Evolutionary conservation across 2,888 invertebrate genomes (phyloP).

Genomic region (Macrosiphum euphorbiae): DNA sequence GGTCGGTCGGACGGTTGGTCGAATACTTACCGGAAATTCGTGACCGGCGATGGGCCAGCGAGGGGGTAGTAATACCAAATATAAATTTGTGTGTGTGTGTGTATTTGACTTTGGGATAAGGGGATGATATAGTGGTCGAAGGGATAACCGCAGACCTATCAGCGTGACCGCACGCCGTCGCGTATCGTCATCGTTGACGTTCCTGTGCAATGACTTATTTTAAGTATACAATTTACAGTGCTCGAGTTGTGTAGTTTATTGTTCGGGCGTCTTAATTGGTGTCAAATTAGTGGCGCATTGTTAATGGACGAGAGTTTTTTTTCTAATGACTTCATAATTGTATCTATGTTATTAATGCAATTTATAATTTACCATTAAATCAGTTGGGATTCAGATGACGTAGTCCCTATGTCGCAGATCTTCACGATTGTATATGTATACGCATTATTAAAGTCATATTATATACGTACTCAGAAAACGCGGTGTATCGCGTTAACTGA

Average conservation of each 20-base stretch:
- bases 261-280: not conserved
- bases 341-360: not conserved
- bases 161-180: constrained; percentile 8
- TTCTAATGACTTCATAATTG: not conserved
- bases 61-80: not conserved
- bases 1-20: not conserved
- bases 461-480: not conserved
- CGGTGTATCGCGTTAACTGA: not conserved
- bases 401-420: too few species aligned
- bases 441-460: not conserved
- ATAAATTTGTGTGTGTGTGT: not conserved
- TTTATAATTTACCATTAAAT: not conserved
- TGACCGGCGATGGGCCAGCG: not conserved
- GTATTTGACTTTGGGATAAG: not conserved
- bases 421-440: not conserved
- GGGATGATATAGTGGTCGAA: not conserved
- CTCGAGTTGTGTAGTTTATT: not conserved
- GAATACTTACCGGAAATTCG: constrained; percentile 15
- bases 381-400: not conserved
- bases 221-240: not conserved
- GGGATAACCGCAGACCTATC: constrained; percentile 21
- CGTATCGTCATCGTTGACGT: not conserved
- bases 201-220: not conserved
- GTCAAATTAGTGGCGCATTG: not conserved
- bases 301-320: not conserved